Base-by-base conservation (phyloP, 2,113 vertebrate species). In the Syngnathoides biaculeatus region DNA sequence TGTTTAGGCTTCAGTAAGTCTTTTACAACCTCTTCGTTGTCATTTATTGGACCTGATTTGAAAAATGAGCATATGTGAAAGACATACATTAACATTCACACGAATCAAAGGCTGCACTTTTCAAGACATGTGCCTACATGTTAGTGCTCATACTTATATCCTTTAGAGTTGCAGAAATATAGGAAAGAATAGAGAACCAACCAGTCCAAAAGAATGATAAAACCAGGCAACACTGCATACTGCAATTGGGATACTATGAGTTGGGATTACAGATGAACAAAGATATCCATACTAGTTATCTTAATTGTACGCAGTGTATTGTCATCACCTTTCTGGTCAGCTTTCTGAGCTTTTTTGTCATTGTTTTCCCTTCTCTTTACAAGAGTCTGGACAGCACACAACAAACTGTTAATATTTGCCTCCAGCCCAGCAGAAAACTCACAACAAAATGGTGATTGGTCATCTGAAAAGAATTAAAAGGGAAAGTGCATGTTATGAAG, bases 371-470 rank as follows among this genome's bases (percentile, higher is more conserved):
- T 89, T 69, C 89, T 94, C 84, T 95, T 94, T 48, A 92, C 87
- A 20, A 98, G 87, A 26, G 80, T 93, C 89, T 99, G 97, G 19
- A 97, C 89, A 6, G 93, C 93, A 90, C 88, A 95, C 50, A 99
- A 91, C 70, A 98, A 86, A 5, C 81, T 82, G 72, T 3, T 94
- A 80, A 98, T 95, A 81, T 90, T 90, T 2, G 79, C 72, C 89
- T 98, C 96, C 75, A 97, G 77, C 74, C 94, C 90, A 19, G 88
- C 84, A 2, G 94, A 94, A 88, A 97, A 96, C 66, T 92, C 89
- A 0, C 90, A 82, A 24, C 90, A 78, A 83, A 95, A 95, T 1
- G 79, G 77, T 30, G 93, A 86, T 43, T 86, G 88, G 0, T 73
- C 77, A 60, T 66, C 89, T 83, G n/a, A 11, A 48, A 68, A 58